Conservation (phyloP, 2,797 vertebrate genomes). For the Melanogrammus aeglefinus region DNA sequence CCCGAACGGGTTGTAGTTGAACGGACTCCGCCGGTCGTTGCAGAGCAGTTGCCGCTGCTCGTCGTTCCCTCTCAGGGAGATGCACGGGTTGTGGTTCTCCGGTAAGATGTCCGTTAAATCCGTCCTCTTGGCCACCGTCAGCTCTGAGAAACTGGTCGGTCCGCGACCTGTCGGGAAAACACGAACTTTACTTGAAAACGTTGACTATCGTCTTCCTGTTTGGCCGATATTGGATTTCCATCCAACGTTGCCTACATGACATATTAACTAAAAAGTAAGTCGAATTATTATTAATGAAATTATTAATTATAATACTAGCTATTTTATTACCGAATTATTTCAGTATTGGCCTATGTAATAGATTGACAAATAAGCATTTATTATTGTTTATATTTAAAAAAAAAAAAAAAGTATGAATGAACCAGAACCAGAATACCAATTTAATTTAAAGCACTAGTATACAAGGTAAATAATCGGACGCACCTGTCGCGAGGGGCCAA, state of each 20-base stretch:
- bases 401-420: too few relatives aligned
- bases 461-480: constrained; percentile 7
- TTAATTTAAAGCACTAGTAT: background rate
- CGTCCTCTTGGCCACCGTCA: constrained; percentile 34
- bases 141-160: constrained; percentile 12
- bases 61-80: constrained; percentile 65
- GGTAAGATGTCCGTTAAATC: constrained; percentile 25
- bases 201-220: too few relatives aligned
- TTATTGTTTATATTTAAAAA: too few relatives aligned
- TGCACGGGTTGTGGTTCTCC: constrained; percentile 66
- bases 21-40: constrained; percentile 72
- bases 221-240: too few relatives aligned
- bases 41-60: constrained; percentile 68
- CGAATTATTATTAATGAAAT: too few relatives aligned
- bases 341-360: too few relatives aligned
- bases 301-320: too few relatives aligned
- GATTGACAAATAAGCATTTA: too few relatives aligned
- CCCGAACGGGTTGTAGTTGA: constrained; percentile 82
- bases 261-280: too few relatives aligned
- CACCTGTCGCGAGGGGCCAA: constrained; percentile 63
- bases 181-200: background rate
- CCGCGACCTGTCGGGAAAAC: constrained; percentile 34
- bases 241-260: too few relatives aligned
- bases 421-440: background rate
- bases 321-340: too few relatives aligned